Conservation (phyloP, 2,888 invertebrate species). For the Amphipoea oculea region DNA sequence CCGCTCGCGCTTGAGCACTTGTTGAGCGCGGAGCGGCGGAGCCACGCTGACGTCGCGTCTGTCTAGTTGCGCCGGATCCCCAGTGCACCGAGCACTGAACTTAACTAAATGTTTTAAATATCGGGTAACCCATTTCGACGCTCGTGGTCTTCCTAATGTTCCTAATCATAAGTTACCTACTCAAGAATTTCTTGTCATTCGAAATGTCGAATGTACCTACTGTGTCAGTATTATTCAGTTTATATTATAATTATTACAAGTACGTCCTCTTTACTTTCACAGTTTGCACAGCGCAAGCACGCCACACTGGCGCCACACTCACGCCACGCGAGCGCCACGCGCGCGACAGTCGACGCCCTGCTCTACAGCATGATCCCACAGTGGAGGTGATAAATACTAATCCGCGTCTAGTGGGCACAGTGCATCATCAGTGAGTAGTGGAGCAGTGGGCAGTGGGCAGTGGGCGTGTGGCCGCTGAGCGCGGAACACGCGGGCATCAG, state of each 20-base stretch:
- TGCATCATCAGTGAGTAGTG: neutral
- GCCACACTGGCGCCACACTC: neutral
- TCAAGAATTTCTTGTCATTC: neutral
- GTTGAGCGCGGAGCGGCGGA: neutral
- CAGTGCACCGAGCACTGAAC: too few relatives aligned
- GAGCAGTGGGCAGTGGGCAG: neutral
- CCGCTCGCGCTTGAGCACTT: neutral
- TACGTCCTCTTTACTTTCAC: neutral
- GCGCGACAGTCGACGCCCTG: constrained; percentile 1
- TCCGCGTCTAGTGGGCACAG: neutral
- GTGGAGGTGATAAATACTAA: too few relatives aligned
- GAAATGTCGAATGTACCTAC: neutral
- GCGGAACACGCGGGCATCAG: constrained; percentile 24
- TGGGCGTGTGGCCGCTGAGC: constrained; percentile 18
- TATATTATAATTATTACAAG: neutral
- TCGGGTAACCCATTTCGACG: neutral
- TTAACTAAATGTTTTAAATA: neutral
- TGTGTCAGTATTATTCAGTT: neutral
- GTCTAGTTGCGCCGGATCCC: neutral
- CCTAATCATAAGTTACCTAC: neutral
- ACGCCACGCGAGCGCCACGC: neutral
- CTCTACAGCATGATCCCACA: neutral
- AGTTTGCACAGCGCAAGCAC: neutral
- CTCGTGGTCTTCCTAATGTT: neutral
- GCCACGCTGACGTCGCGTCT: neutral